These are phyloP conservation scores for Venturia canescens DNA, from an alignment of 1,140 invertebrate species.

Conservation along the genomic window DNA sequence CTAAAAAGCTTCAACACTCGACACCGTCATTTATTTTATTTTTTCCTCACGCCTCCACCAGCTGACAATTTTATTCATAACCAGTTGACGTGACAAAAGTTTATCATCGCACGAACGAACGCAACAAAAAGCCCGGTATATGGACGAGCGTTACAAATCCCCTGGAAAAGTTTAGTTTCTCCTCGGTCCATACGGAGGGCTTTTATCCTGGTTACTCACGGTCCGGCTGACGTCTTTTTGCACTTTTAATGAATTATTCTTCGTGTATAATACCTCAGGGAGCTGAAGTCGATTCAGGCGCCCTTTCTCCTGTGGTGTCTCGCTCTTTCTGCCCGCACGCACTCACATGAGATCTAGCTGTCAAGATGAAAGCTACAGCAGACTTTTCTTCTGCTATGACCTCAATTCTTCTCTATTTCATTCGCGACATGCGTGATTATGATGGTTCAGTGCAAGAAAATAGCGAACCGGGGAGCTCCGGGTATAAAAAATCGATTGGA, in stretches of 20 bases:
- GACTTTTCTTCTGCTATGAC: not conserved
- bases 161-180: not conserved
- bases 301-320: not conserved
- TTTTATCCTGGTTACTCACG: not conserved
- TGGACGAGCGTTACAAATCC: not conserved
- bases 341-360: not conserved
- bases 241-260: conserved; percentile 49
- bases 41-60: not conserved
- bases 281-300: not conserved
- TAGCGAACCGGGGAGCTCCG: not conserved
- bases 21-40: too few relatives aligned
- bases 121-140: not conserved
- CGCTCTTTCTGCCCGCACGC: not conserved
- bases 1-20: too few relatives aligned
- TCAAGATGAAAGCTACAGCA: conserved; percentile 37
- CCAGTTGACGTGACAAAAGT: conserved; percentile 1
- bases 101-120: too few relatives aligned
- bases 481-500: conserved; percentile 33
- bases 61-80: too few relatives aligned
- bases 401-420: not conserved
- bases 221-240: conserved; percentile 30
- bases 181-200: not conserved
- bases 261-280: not conserved
- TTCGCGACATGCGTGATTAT: not conserved
- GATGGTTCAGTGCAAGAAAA: not conserved